Evolutionary conservation across 1,140 invertebrate genomes (phyloP), one percentile per base, ranked within the genome.

Genomic region (Pogonomyrmex californicus): DNA sequence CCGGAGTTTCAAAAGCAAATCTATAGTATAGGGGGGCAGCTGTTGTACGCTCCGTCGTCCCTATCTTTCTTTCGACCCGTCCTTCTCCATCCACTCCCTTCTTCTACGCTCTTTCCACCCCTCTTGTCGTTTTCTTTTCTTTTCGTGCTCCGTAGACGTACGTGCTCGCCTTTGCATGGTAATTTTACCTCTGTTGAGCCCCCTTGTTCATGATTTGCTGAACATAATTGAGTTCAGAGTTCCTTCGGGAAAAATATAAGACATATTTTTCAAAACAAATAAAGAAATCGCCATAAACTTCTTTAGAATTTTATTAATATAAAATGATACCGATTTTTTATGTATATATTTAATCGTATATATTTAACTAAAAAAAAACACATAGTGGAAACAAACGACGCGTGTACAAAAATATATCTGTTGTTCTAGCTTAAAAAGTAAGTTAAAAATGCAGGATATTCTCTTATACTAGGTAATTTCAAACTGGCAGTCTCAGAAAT

Each of bases 1-100:
- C 14, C 86, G 60, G 86, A 68, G 54, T 92, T 92, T 92, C 77
- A 90, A 92, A 93, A 92, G 91, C 90, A 87, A 92, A 91, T 68
- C 73, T 85, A 73, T 44, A 38, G 83, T 77, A 49, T 90, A 92
- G 88, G 91, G 88, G 91, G 92, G 91, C 91, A 93, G 91, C 91
- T 93, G 91, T 88, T 83, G 83, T 88, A 77, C 91, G 91, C 92
- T 93, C 91, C 88, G 87, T 54, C 56, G 86, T 91, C 81, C 83
- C 82, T 91, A 86, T 92, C 87, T 91, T 75, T 73, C n/a, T 41
- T 60, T 6, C 5, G 9, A 70, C 14, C 63, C 12, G 41, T 60
- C 33, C 44, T 62, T 54, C 63, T 86, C 87, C 60, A 17, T 9
- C n/a, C n/a, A 62, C 63, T 54, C 51, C 51, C 47, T 73, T 23